phyloP scores from a whole-genome alignment of 2,113 vertebrate species.

The Lycocorax pyrrhopterus region DNA sequence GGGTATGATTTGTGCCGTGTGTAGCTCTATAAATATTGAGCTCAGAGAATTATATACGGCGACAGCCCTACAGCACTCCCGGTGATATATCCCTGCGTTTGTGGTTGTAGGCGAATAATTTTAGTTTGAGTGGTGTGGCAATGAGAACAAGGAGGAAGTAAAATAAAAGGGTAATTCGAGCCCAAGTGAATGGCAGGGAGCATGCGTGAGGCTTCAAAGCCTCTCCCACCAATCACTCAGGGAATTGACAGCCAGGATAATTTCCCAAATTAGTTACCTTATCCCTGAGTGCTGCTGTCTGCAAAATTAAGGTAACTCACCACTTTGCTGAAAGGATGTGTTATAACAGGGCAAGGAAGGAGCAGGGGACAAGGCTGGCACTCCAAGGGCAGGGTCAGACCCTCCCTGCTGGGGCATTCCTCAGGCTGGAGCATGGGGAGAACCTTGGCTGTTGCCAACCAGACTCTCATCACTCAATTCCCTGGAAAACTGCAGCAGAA shows the following conservation, averaged over 20 bases:
- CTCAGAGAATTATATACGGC: slow-evolving; percentile 61
- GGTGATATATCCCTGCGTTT: slow-evolving; percentile 61
- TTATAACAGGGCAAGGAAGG: not conserved
- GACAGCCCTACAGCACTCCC: slow-evolving; percentile 62
- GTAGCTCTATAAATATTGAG: slow-evolving; percentile 68
- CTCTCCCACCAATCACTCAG: not conserved
- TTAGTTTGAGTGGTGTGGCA: slow-evolving; percentile 60
- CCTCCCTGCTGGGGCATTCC: not conserved
- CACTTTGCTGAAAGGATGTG: not conserved
- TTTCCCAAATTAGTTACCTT: slow-evolving; percentile 1
- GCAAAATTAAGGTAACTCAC: not conserved
- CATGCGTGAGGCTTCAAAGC: not conserved
- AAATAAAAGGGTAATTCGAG: slow-evolving; percentile 58
- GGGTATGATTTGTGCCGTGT: slow-evolving; percentile 57
- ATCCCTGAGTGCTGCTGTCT: not conserved
- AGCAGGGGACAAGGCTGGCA: not conserved
- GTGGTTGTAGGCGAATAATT: slow-evolving; percentile 57
- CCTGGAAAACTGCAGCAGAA: not conserved
- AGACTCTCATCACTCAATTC: not conserved
- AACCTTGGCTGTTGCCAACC: not conserved
- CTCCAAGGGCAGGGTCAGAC: not conserved
- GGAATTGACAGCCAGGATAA: not conserved
- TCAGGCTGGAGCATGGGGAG: not conserved
- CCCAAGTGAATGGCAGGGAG: slow-evolving; percentile 22
- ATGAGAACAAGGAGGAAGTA: slow-evolving; percentile 54